Evolutionary conservation across 2,113 vertebrate species (phyloP).

Genomic region (Melanostigma gelatinosum): DNA sequence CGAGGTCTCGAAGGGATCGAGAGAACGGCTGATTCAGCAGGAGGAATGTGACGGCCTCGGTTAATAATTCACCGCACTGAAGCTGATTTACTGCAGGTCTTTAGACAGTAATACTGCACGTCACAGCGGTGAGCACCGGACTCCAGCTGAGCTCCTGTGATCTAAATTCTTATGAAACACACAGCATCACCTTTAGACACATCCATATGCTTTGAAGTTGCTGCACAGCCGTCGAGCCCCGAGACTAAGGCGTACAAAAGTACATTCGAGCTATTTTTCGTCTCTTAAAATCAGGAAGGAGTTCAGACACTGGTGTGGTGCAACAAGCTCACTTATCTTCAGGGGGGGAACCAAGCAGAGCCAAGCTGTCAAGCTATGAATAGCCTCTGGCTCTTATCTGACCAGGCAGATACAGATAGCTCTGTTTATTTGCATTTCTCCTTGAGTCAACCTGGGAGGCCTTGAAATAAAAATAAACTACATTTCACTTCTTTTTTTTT

Average conservation of each 20-base stretch:
- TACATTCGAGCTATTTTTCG: background rate
- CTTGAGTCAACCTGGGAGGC: constrained; percentile 65
- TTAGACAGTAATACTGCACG: constrained; percentile 25
- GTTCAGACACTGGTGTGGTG: constrained; percentile 29
- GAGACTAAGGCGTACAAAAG: background rate
- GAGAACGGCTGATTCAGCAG: constrained; percentile 54
- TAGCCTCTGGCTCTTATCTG: constrained; percentile 65
- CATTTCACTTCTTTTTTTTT: constrained; percentile 16
- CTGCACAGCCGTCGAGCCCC: background rate
- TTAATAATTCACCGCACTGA: constrained; percentile 64
- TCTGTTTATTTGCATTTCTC: constrained; percentile 71
- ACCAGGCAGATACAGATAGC: constrained; percentile 54
- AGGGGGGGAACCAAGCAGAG: constrained; percentile 7
- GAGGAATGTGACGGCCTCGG: constrained; percentile 33
- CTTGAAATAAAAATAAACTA: constrained; percentile 17
- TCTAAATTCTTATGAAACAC: background rate
- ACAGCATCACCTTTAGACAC: background rate
- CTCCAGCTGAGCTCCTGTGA: constrained; percentile 18
- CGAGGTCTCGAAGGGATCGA: background rate
- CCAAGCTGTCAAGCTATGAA: constrained; percentile 54
- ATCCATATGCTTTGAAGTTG: background rate
- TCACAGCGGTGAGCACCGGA: constrained; percentile 13
- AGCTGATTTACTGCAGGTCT: constrained; percentile 63
- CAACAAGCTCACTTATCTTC: constrained; percentile 49
- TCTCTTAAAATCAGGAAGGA: constrained; percentile 34